A percentile compares a stretch with the other conserved stretches of the same genome.
These are phyloP conservation scores for Hozukius guyotensis DNA, from an alignment of 2,797 vertebrate genomes.

Conservation along the genomic window DNA sequence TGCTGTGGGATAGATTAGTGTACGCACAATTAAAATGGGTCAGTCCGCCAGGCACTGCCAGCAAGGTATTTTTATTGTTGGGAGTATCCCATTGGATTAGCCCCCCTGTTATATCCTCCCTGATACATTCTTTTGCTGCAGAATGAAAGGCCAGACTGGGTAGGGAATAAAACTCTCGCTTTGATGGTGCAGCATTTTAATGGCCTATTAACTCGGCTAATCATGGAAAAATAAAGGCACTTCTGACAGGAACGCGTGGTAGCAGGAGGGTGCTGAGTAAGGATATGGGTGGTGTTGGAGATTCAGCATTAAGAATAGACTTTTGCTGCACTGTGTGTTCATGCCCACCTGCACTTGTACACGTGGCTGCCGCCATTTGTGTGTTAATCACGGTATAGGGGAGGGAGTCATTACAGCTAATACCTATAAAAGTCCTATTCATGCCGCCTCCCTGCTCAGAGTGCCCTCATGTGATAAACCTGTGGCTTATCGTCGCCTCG, in stretches of 20 bases:
- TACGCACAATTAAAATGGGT: constrained; percentile 77
- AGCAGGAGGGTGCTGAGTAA: constrained; percentile 27
- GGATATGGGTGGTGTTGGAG: neutral
- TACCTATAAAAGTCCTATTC: constrained; percentile 39
- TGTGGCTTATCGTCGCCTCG: constrained; percentile 37
- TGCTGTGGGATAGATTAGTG: constrained; percentile 71
- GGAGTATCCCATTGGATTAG: constrained; percentile 74
- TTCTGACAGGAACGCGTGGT: constrained; percentile 30
- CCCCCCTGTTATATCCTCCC: constrained; percentile 48
- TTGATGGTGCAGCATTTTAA: constrained; percentile 55
- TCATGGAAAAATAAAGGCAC: constrained; percentile 38
- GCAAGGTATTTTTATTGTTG: constrained; percentile 78
- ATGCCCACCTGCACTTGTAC: neutral
- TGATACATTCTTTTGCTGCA: constrained; percentile 49
- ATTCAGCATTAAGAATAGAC: constrained; percentile 13
- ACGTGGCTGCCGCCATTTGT: neutral
- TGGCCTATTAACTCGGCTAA: constrained; percentile 58
- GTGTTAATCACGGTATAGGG: constrained; percentile 28
- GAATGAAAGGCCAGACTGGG: constrained; percentile 43
- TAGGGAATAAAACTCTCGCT: constrained; percentile 44
- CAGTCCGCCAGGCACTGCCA: constrained; percentile 62
- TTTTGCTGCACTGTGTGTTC: neutral
- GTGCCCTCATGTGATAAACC: constrained; percentile 47
- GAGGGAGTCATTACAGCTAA: constrained; percentile 42
- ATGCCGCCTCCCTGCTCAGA: constrained; percentile 9